Evolutionary conservation across 1,140 invertebrate genomes (phyloP), one percentile per base, ranked within the genome.

Genomic region (Zaprionus kolodkinae): DNA sequence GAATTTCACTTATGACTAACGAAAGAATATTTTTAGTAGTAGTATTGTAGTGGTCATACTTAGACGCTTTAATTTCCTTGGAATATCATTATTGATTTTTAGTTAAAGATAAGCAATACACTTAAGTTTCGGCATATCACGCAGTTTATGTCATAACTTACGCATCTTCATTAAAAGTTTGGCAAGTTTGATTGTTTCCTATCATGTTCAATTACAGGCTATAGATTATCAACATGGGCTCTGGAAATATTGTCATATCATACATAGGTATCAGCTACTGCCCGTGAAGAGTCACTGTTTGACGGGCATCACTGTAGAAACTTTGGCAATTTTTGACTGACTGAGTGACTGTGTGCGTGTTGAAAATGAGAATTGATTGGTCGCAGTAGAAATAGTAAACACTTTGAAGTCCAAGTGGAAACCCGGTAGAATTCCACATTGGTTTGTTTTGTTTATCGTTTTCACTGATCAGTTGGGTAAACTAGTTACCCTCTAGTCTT

Each of bases 281-380:
- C 6, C 11, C 13, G 38, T 17, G 1, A 48, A 33, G 5, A 63
- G 15, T 70, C 59, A 70, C 38, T n/a, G 15, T 45, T 13, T n/a
- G 13, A 6, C 38, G 3, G 38, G 43, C 69, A 66, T 59, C 69
- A 50, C 69, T 72, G 6, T 3, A 15, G 10, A 13, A 36, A 25
- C 21, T 15, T 35, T 25, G 43, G 40, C 54, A 59, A 48, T 48
- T 66, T 55, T 38, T 50, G 61, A 71, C 56, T 83, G 66, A 72
- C 56, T 83, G 66, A 72, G 57, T 72, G 79, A 82, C 76, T 50
- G 62, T 7, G 56, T 75, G 79, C 70, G 75, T 82, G 75, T 38
- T 50, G 52, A 11, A 62, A 52, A 52, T 50, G 63, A 62, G 27
- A 27, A 27, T 30, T 71, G 79, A 79, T 69, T 81, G 64, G 11